A percentile compares a stretch with the other conserved stretches of the same genome.
Evolutionary conservation across 2,113 vertebrate species (phyloP).

Genomic region (Tyrannus savana): DNA sequence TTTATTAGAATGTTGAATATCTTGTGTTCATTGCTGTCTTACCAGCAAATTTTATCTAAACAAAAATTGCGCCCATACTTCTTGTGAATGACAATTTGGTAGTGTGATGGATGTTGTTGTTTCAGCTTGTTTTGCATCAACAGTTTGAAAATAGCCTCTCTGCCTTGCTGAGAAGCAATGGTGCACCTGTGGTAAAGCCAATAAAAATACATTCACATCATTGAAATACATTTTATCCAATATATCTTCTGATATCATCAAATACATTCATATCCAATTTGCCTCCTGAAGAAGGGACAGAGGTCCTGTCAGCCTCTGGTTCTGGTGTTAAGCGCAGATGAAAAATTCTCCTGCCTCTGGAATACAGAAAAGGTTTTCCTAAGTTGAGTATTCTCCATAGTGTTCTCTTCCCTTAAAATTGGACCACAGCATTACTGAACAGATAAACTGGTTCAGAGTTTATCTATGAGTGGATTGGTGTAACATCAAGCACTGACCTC

Average conservation of each 20-base stretch:
- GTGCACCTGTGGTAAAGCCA: conserved; percentile 2
- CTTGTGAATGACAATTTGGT: conserved; percentile 53
- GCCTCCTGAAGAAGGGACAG: not conserved
- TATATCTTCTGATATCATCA: no score
- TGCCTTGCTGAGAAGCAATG: not conserved
- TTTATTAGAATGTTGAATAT: conserved; percentile 79
- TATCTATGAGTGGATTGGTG: not conserved
- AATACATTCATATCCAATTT: not conserved
- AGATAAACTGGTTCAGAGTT: not conserved
- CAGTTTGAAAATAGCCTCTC: conserved; percentile 41
- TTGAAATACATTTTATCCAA: no score
- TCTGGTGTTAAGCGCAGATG: not conserved
- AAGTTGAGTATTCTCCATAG: not conserved
- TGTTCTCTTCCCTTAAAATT: not conserved
- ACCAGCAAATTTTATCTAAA: conserved; percentile 66
- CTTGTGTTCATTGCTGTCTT: conserved; percentile 67
- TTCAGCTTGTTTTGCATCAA: conserved; percentile 37
- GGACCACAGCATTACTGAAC: rapidly evolving
- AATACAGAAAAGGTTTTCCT: not conserved
- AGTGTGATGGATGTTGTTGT: conserved; percentile 35
- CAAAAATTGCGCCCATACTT: conserved; percentile 56
- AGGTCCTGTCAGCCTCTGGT: not conserved
- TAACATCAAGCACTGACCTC: not conserved
- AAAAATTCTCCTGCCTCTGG: not conserved
- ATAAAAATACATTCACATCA: not conserved